These are phyloP conservation scores for Microtus californicus DNA, from an alignment of 2,797 vertebrate genomes.

Conservation along the genomic window DNA sequence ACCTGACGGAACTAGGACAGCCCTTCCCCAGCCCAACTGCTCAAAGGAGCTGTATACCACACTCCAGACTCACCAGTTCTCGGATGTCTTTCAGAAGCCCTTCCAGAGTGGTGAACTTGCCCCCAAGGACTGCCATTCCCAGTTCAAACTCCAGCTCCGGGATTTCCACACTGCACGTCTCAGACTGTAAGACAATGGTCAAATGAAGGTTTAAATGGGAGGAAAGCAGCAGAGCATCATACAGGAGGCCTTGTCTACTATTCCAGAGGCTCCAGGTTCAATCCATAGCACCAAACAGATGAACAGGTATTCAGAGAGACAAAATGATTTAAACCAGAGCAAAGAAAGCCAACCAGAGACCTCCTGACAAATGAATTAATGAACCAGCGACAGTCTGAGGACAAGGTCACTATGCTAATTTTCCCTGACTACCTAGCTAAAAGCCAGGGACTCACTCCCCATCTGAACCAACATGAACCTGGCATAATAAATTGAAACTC, in stretches of 20 bases:
- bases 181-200: conserved; percentile 88
- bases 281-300: not conserved
- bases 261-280: not conserved
- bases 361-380: not conserved
- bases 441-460: not conserved
- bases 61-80: conserved; percentile 88
- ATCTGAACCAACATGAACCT: conserved; percentile 17
- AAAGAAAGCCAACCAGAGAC: conserved; percentile 26
- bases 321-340: not conserved
- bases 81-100: conserved; percentile 95
- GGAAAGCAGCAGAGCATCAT: not conserved
- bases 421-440: conserved; percentile 35
- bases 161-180: conserved; percentile 94
- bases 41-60: rapidly evolving
- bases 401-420: not conserved
- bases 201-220: not conserved
- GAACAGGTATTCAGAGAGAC: not conserved
- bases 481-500: not conserved
- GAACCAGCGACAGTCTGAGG: not conserved
- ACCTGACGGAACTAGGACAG: not conserved
- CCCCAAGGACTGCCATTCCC: conserved; percentile 95
- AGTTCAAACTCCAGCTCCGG: conserved; percentile 98
- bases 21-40: not conserved
- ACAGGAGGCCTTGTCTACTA: not conserved
- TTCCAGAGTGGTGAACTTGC: conserved; percentile 98